Base-by-base conservation (phyloP, 2,797 vertebrate genomes). In the Alfaro cultratus region DNA sequence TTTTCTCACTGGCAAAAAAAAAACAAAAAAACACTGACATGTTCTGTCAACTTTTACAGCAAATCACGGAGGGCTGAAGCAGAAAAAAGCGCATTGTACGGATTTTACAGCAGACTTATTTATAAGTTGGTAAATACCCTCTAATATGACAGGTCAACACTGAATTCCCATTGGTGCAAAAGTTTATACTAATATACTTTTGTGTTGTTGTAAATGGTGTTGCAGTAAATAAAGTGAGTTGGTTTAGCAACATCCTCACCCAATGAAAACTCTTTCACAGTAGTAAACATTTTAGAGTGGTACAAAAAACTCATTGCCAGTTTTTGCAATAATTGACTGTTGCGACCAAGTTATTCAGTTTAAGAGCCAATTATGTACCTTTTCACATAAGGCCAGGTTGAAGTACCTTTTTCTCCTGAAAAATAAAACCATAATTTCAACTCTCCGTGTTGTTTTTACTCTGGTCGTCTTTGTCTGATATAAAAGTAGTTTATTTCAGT, bases 1-100 rank as follows among this genome's bases (percentile, higher is more conserved):
- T 74, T 74, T 79, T 81, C 88, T 88, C 70, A 36, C 23, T 75
- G 78, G 80, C 80, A 71, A 81, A 86, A 51, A 49, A 18, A 49
- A 6, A 21, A 1, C 41, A 0, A 11, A 3, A 62, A 80, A 73
- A 68, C 9, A 0, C 79, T 46, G 80, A 84, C n/a, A 60, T 23
- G 73, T 83, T 39, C 85, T 45, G 0, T 83, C 85, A 83, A 88
- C 86, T 74, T 53, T 82, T 87, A 84, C 73, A 78, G 78, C 34
- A 80, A 90, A 89, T 90, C 80, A 87, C 80, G 5, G 73, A 57
- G 75, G 76, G 70, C 67, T 13, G 80, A 77, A 83, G 78, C 39
- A 41, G 46, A 77, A 77, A 26, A 77, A 76, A 0, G n/a, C 49
- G 16, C 11, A 72, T 62, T 87, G 74, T 68, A 41, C 76, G 60